A percentile compares a stretch with the other conserved stretches of the same genome.
These are phyloP conservation scores for Artemisiospiza belli DNA, from an alignment of 2,113 vertebrate genomes.

Conservation along the genomic window DNA sequence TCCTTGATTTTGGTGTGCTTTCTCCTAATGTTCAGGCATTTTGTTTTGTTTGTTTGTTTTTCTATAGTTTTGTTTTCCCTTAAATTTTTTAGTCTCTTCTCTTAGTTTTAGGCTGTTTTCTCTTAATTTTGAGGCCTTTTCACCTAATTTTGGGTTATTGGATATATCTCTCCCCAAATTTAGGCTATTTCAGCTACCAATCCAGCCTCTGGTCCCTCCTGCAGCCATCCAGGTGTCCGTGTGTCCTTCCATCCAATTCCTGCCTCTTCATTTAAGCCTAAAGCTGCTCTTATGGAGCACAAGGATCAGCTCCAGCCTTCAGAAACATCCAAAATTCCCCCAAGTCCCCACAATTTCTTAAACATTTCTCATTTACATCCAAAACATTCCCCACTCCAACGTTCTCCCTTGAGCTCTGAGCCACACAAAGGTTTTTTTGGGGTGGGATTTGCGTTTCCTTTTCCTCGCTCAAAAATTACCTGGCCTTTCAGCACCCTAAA, in stretches of 20 bases:
- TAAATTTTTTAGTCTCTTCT: background rate
- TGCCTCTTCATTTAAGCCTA: no score
- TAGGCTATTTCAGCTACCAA: background rate
- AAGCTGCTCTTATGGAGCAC: background rate
- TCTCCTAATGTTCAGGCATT: no score
- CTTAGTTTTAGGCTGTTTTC: background rate
- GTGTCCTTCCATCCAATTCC: background rate
- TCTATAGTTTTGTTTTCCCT: background rate
- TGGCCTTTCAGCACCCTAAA: background rate
- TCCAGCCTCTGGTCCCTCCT: background rate
- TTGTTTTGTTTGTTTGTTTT: background rate
- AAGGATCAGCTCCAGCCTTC: background rate
- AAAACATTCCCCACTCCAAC: rapidly evolving
- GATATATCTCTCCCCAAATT: background rate
- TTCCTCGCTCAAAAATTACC: background rate
- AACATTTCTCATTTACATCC: rapidly evolving
- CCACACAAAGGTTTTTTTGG: rapidly evolving
- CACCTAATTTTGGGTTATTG: background rate
- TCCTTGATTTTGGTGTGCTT: background rate
- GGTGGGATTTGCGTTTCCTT: background rate
- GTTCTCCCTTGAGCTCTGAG: rapidly evolving
- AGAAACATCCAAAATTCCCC: background rate
- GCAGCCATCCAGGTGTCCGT: background rate
- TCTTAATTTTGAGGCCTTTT: background rate
- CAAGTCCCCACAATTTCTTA: background rate